A percentile compares a stretch with the other conserved stretches of the same genome.
These are phyloP conservation scores for Gnathonemus echidnorhynchus DNA, from an alignment of 2,113 vertebrate species.

Conservation along the genomic window DNA sequence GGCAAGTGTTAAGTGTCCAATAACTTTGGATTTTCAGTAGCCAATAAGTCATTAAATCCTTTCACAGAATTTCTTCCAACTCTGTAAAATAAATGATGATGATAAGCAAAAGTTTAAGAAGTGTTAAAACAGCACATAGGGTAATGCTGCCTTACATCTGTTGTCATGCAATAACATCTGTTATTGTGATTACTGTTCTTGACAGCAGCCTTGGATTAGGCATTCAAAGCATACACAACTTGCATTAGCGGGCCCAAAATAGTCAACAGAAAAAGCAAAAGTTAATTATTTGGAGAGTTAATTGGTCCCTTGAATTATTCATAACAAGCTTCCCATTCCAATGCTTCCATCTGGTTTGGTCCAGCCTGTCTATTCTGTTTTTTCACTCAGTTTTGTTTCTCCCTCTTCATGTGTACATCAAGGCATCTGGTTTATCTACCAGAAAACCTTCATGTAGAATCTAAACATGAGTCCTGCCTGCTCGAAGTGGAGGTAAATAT, in stretches of 20 bases:
- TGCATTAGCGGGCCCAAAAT: constrained; percentile 29
- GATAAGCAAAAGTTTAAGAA: not conserved
- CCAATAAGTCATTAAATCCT: not conserved
- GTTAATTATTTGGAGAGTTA: not conserved
- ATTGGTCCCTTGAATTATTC: constrained; percentile 6
- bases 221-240: constrained; percentile 27
- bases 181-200: constrained; percentile 21
- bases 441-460: not conserved
- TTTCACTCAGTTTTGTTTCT: constrained; percentile 9
- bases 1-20: not conserved
- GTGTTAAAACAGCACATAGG: not conserved
- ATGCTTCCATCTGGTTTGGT: not conserved
- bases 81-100: not conserved
- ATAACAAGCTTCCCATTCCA: not conserved
- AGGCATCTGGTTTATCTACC: constrained; percentile 20
- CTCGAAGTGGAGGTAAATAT: constrained; percentile 45
- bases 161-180: constrained; percentile 25
- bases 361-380: not conserved
- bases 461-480: constrained; percentile 34
- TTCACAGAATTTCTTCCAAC: not conserved
- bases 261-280: not conserved
- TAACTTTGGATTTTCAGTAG: not conserved
- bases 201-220: not conserved
- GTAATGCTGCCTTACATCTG: not conserved
- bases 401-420: constrained; percentile 1